These are phyloP conservation scores for Stenurella melanura DNA, from an alignment of 2,888 invertebrate species.

Conservation along the genomic window DNA sequence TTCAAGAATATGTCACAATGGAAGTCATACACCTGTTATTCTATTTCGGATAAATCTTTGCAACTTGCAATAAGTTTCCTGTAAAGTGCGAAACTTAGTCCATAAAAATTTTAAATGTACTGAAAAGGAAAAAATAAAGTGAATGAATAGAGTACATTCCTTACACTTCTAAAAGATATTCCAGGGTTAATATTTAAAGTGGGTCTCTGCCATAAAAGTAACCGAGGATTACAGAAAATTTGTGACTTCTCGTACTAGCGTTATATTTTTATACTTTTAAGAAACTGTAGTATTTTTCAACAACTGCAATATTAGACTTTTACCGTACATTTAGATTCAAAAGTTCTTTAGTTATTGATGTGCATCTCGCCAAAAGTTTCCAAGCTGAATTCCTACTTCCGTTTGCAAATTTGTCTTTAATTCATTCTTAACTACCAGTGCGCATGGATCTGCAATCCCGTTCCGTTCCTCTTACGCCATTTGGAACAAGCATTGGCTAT, in stretches of 20 bases:
- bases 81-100: constrained; percentile 21
- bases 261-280: background rate
- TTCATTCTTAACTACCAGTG: too few relatives aligned
- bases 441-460: too few relatives aligned
- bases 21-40: background rate
- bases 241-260: background rate
- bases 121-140: background rate
- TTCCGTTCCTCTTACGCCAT: too few relatives aligned
- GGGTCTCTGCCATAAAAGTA: background rate
- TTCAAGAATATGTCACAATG: background rate
- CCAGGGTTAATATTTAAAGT: background rate
- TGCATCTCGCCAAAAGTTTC: too few relatives aligned
- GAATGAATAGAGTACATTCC: constrained; percentile 4
- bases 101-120: constrained; percentile 14
- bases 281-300: background rate
- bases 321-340: background rate
- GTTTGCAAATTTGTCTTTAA: too few relatives aligned
- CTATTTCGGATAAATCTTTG: constrained; percentile 15
- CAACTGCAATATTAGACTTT: background rate
- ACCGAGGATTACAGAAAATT: background rate
- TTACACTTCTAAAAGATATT: background rate
- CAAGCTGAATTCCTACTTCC: too few relatives aligned
- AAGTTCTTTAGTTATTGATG: too few relatives aligned
- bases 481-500: too few relatives aligned
- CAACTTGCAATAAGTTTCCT: background rate